A percentile compares a stretch with the other conserved stretches of the same genome.
phyloP scores from a whole-genome alignment of 2,888 invertebrate species.

The Pachliopta kotzebuea region DNA sequence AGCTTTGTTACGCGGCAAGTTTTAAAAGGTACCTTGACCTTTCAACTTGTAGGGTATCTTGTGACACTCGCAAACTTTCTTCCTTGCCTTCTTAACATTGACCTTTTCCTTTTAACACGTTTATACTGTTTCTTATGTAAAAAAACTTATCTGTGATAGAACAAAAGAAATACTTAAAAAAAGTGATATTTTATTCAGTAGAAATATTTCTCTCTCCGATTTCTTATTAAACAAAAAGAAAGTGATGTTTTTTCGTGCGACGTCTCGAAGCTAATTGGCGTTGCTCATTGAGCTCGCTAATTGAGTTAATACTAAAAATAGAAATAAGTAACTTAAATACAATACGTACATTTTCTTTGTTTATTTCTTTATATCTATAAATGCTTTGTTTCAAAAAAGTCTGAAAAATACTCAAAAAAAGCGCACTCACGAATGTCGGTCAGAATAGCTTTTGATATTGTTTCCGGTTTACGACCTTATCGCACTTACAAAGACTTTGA shows the following conservation, averaged over 20 bases:
- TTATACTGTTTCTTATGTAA: background rate
- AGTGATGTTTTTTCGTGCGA: slow-evolving; percentile 1
- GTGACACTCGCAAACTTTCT: slow-evolving; percentile 13
- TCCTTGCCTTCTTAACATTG: background rate
- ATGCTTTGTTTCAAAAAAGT: no score
- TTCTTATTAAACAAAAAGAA: background rate
- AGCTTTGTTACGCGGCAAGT: slow-evolving; percentile 11
- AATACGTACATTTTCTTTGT: no score
- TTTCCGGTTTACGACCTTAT: no score
- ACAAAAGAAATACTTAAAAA: no score
- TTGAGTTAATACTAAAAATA: background rate
- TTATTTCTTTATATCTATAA: no score
- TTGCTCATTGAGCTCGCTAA: background rate
- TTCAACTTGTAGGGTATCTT: background rate
- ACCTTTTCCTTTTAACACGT: no score
- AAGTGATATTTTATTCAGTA: background rate
- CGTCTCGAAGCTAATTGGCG: slow-evolving; percentile 3
- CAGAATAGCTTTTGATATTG: no score
- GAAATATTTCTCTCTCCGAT: background rate
- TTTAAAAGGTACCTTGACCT: slow-evolving; percentile 24
- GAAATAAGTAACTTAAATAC: no score
- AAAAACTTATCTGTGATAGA: no score
- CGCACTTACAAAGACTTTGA: no score
- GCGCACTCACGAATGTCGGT: no score
- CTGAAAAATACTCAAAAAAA: no score